Conservation (phyloP, 2,113 vertebrate species). For the Semicossyphus pulcher region DNA sequence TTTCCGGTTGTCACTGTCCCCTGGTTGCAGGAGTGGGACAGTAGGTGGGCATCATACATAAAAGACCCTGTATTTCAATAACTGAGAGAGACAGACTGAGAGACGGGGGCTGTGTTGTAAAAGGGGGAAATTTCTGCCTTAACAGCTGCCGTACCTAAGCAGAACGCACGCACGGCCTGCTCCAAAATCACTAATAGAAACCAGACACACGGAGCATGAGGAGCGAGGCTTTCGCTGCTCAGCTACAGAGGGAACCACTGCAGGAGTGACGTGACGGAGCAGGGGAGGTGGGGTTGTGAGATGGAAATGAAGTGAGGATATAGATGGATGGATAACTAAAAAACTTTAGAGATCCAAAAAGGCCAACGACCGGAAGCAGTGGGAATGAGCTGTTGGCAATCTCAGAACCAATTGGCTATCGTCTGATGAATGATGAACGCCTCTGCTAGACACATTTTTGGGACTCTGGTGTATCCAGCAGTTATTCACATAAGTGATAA, state of each 20-base stretch:
- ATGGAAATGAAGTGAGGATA: too few relatives aligned
- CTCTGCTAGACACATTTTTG: too few relatives aligned
- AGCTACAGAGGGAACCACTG: conserved; percentile 50
- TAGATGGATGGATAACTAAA: too few relatives aligned
- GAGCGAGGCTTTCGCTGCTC: conserved; percentile 57
- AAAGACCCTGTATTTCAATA: too few relatives aligned
- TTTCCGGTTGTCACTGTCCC: conserved; percentile 66
- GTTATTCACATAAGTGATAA: too few relatives aligned
- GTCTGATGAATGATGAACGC: too few relatives aligned
- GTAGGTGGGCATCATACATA: not conserved
- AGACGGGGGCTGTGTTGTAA: conserved; percentile 51
- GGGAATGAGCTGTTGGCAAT: too few relatives aligned
- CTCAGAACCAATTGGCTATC: too few relatives aligned
- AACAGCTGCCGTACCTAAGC: conserved; percentile 74
- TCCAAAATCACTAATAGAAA: conserved; percentile 81
- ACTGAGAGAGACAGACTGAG: conserved; percentile 20
- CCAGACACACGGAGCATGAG: conserved; percentile 67
- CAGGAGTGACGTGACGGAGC: conserved; percentile 41
- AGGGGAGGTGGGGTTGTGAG: conserved; percentile 32
- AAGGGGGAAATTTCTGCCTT: conserved; percentile 62
- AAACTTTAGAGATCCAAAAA: too few relatives aligned
- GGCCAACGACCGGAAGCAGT: too few relatives aligned
- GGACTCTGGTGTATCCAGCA: too few relatives aligned
- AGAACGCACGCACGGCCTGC: conserved; percentile 53
- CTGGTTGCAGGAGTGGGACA: conserved; percentile 33